Percentiles rank a stretch among this genome's conserved stretches.
These are phyloP conservation scores for Triplophysa bombifrons DNA, from an alignment of 2,797 vertebrate species.

Conservation along the genomic window DNA sequence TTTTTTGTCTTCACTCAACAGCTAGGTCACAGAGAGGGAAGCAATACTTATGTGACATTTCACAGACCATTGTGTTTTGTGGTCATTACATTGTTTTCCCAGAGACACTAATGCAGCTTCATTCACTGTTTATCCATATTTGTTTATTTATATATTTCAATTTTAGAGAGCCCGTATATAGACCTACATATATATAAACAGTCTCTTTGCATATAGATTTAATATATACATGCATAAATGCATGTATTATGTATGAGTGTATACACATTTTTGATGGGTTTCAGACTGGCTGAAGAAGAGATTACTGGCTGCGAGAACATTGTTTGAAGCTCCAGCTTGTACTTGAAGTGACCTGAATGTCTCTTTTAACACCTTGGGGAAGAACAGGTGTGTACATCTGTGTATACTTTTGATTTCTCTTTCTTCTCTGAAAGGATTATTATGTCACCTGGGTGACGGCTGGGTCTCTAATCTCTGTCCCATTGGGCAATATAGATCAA, in stretches of 20 bases:
- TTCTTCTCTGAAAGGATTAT: constrained; percentile 38
- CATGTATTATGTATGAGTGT: background rate
- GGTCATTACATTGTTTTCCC: background rate
- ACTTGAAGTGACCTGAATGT: constrained; percentile 3
- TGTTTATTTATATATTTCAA: background rate
- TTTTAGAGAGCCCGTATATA: too few species aligned
- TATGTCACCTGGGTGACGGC: constrained; percentile 21
- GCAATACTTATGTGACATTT: constrained; percentile 23
- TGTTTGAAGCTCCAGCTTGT: constrained; percentile 3
- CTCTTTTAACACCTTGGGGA: background rate
- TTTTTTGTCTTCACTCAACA: constrained; percentile 18
- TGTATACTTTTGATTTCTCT: background rate
- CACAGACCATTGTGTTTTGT: constrained; percentile 6
- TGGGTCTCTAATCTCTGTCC: constrained; percentile 35
- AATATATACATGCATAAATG: background rate
- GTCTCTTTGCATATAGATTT: background rate
- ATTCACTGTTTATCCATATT: background rate
- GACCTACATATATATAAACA: too few species aligned
- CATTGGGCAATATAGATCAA: constrained; percentile 16
- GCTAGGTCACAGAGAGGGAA: background rate
- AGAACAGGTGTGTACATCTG: constrained; percentile 8
- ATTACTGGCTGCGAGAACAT: background rate
- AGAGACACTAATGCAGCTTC: constrained; percentile 24
- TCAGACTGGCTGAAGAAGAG: background rate
- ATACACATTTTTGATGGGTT: background rate